Evolutionary conservation across 2,888 invertebrate species (phyloP).

Genomic region (Nephrotoma appendiculata): DNA sequence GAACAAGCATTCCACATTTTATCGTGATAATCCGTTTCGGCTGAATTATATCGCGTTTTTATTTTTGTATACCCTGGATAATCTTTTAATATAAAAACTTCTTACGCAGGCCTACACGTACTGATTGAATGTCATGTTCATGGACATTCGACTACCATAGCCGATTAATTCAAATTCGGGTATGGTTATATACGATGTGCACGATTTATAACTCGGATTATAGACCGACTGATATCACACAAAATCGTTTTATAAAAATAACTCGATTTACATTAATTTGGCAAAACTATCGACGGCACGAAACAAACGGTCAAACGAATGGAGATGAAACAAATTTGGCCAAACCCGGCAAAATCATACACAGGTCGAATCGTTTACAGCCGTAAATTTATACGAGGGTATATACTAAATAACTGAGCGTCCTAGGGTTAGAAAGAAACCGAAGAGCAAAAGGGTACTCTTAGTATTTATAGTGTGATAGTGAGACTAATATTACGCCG

Average conservation of each 20-base stretch:
- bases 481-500: conserved; percentile 33
- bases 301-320: conserved; percentile 45
- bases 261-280: conserved; percentile 12
- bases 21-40: too few relatives aligned
- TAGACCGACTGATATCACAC: too few relatives aligned
- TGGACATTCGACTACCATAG: conserved; percentile 70
- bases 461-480: conserved; percentile 68
- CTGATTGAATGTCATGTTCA: conserved; percentile 98
- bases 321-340: conserved; percentile 67
- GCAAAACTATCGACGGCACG: conserved; percentile 60
- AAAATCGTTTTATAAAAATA: conserved; percentile 82
- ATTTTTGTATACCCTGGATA: background rate
- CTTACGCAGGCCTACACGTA: conserved; percentile 70
- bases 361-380: too few relatives aligned
- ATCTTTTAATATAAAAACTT: background rate
- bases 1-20: too few relatives aligned
- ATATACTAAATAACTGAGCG: too few relatives aligned
- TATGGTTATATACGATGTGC: too few relatives aligned
- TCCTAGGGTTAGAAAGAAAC: too few relatives aligned
- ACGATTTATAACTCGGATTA: too few relatives aligned
- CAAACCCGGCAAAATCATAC: conserved; percentile 79
- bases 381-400: too few relatives aligned
- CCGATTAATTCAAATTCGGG: conserved; percentile 97
- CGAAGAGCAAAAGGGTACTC: conserved; percentile 77
- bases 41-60: background rate